These are phyloP conservation scores for Oedothorax gibbosus DNA, from an alignment of 1,140 invertebrate species.

Conservation along the genomic window DNA sequence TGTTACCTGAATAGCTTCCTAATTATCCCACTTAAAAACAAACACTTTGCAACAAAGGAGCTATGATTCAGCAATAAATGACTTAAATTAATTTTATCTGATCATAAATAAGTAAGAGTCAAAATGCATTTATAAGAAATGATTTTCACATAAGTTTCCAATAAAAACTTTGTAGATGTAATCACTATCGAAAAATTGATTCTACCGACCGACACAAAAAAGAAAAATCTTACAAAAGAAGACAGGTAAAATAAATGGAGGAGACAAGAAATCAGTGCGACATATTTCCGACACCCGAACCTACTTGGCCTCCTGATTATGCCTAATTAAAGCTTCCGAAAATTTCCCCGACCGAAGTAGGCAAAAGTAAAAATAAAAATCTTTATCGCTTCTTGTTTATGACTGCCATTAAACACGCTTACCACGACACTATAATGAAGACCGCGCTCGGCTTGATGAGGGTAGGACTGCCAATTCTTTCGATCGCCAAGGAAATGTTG, in stretches of 20 bases:
- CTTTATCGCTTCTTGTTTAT: conserved; percentile 57
- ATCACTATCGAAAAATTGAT: neutral
- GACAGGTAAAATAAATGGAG: neutral
- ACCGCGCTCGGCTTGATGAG: conserved; percentile 13
- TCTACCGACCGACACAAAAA: neutral
- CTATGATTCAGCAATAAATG: too few relatives aligned
- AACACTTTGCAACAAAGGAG: too few relatives aligned
- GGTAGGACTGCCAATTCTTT: neutral
- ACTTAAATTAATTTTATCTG: too few relatives aligned
- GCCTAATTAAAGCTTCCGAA: conserved; percentile 35
- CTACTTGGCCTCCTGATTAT: conserved; percentile 53
- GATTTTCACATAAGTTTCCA: neutral
- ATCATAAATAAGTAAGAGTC: too few relatives aligned
- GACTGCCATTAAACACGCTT: conserved; percentile 56
- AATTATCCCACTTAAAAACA: too few relatives aligned
- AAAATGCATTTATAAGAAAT: neutral
- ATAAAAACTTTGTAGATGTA: neutral
- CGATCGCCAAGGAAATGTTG: too few relatives aligned
- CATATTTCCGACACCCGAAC: conserved; percentile 47
- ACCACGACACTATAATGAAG: conserved; percentile 52
- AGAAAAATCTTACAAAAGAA: neutral
- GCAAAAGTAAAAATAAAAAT: conserved; percentile 9
- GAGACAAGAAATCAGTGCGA: conserved; percentile 6
- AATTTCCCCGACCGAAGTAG: neutral
- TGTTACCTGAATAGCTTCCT: too few relatives aligned